Conservation (phyloP, 2,888 invertebrate species). For the Drosophila anceps region DNA sequence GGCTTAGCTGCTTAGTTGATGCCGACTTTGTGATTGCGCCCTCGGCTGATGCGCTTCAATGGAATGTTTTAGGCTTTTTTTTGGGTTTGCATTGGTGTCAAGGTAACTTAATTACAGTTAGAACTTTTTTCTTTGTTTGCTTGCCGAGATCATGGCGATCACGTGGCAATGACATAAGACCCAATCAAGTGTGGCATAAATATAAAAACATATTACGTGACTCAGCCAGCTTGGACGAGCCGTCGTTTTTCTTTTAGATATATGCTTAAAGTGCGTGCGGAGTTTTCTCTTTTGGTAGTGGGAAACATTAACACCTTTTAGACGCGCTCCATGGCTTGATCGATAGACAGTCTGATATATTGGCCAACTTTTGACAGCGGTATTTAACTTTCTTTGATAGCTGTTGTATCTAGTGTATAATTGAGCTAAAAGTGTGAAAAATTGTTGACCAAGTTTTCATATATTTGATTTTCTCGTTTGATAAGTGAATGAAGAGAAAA, state of each 20-base stretch:
- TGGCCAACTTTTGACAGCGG: not conserved
- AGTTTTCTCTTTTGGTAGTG: slow-evolving; percentile 23
- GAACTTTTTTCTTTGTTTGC: slow-evolving; percentile 64
- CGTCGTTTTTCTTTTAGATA: not conserved
- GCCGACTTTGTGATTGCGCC: slow-evolving; percentile 55
- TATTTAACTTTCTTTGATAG: slow-evolving; percentile 8
- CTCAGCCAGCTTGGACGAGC: slow-evolving; percentile 24
- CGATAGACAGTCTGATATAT: not conserved
- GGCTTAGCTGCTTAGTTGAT: slow-evolving; percentile 28
- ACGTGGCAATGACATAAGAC: slow-evolving; percentile 61
- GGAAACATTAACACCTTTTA: slow-evolving; percentile 38
- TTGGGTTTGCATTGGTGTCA: slow-evolving; percentile 56
- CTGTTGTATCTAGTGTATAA: not conserved
- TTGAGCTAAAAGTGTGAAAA: not conserved
- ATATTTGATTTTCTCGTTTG: not conserved
- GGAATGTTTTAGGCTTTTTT: slow-evolving; percentile 49
- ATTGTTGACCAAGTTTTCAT: not conserved
- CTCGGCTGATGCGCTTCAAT: slow-evolving; percentile 51
- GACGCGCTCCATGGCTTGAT: not conserved
- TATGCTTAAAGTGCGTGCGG: slow-evolving; percentile 37
- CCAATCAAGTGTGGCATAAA: slow-evolving; percentile 38
- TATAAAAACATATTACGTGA: slow-evolving; percentile 57
- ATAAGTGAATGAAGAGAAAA: not conserved
- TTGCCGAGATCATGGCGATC: slow-evolving; percentile 59
- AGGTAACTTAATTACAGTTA: slow-evolving; percentile 68